Percentiles rank a stretch among this genome's conserved stretches.
Conservation (phyloP, 2,888 invertebrate species). For the Microplitis manilae region DNA sequence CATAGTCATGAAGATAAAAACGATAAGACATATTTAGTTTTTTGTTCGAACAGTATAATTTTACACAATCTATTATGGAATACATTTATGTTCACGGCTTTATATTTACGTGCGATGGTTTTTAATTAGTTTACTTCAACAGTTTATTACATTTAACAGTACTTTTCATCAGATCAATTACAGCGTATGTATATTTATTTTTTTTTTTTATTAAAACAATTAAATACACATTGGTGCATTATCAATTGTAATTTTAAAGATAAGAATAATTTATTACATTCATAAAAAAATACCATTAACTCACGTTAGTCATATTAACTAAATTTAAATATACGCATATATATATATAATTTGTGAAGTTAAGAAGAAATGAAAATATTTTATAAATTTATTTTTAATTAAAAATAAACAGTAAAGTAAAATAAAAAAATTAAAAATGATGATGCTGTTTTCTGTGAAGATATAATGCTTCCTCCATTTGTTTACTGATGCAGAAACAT, state of each 20-base stretch:
- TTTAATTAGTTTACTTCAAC: neutral
- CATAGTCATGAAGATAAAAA: slow-evolving; percentile 1
- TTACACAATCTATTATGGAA: neutral
- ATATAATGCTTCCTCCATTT: neutral
- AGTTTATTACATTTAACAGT: neutral
- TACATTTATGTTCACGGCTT: neutral
- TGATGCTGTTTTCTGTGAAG: neutral
- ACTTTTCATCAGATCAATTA: neutral
- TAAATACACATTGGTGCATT: neutral
- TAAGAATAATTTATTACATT: neutral
- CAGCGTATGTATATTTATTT: neutral
- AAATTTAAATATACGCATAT: neutral
- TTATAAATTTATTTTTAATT: neutral
- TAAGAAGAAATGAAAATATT: neutral
- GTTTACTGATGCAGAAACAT: neutral
- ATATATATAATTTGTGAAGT: neutral
- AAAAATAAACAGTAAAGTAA: neutral
- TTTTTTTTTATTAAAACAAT: neutral
- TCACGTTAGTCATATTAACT: neutral
- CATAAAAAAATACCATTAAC: neutral
- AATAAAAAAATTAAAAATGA: neutral
- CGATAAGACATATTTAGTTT: neutral
- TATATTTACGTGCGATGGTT: neutral
- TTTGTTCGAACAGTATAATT: slow-evolving; percentile 5
- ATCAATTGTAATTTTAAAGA: neutral